A percentile compares a stretch with the other conserved stretches of the same genome.
These are phyloP conservation scores for Alcedo quadribrachys DNA, from an alignment of 2,797 vertebrate genomes.

Conservation along the genomic window DNA sequence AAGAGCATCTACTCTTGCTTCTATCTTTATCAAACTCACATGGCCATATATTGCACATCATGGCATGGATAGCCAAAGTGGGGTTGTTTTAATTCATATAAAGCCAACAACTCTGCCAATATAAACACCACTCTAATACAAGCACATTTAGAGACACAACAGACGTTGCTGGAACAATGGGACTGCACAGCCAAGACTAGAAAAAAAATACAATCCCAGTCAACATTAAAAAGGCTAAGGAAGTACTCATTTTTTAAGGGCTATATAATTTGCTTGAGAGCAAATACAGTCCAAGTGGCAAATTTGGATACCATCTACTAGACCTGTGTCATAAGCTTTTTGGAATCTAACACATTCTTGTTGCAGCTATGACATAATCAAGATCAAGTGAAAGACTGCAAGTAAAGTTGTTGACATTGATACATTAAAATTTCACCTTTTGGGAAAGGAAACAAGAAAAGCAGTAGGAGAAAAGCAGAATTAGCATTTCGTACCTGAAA, in stretches of 20 bases:
- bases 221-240: neutral
- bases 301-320: neutral
- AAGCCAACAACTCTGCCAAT: neutral
- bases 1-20: neutral
- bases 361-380: neutral
- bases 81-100: neutral
- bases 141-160: neutral
- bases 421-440: neutral
- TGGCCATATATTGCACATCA: neutral
- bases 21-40: neutral
- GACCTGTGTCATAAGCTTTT: neutral
- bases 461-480: neutral
- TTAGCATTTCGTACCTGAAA: constrained; percentile 76
- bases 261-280: neutral
- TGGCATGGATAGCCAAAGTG: neutral
- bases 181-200: neutral
- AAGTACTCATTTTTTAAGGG: neutral
- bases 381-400: neutral
- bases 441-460: neutral
- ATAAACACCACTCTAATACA: neutral
- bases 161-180: neutral
- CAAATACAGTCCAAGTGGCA: neutral
- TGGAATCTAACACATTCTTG: neutral
- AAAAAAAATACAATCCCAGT: neutral
- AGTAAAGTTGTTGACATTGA: neutral